Base-by-base conservation (phyloP, 2,113 vertebrate genomes). In the Hippocampus zosterae region DNA sequence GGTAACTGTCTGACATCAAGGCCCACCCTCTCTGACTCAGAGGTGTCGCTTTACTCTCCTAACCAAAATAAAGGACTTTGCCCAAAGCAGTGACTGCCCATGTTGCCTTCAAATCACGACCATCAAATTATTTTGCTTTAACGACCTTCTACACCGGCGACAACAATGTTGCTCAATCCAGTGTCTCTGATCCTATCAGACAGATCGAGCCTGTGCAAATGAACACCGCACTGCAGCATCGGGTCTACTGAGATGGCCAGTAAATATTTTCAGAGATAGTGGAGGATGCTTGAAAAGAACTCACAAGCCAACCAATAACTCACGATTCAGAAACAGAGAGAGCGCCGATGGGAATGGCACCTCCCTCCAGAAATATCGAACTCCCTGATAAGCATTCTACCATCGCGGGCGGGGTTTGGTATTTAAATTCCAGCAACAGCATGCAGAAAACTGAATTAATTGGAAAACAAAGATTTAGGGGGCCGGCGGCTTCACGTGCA, bases 231-330 rank as follows among this genome's bases (percentile, higher is more conserved):
- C 67, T 65, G 68, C 70, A 63, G 62, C 75, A 73, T 53, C 69
- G 50, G 75, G 64, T 62, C 72, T 79, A 78, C 80, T 79, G 82
- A 46, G 41, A 27, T 65, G 84, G 80, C 75, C 41, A 80, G 72
- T 88, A 83, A 91, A 89, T 90, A 83, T 90, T 89, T 86, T 86
- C 81, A 86, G 70, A 88, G 80, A 71, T 81, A 75, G 86, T 78
- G 71, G 80, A 86, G 82, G 82, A 84, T 84, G 80, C 77, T 80
- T 55, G 85, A 87, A 80, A 82, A 80, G 69, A 80, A 80, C 77
- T 89, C 86, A 88, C 83, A 85, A 76, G 78, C 84, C 83, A 83
- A 90, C 87, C 90, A 89, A 90, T 90, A 89, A 88, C 81, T 81
- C 37, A 60, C 78, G 74, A 84, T 83, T 80, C 70, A 78, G 84